Base-by-base conservation (phyloP, 2,888 invertebrate species). In the Morpho achilles region DNA sequence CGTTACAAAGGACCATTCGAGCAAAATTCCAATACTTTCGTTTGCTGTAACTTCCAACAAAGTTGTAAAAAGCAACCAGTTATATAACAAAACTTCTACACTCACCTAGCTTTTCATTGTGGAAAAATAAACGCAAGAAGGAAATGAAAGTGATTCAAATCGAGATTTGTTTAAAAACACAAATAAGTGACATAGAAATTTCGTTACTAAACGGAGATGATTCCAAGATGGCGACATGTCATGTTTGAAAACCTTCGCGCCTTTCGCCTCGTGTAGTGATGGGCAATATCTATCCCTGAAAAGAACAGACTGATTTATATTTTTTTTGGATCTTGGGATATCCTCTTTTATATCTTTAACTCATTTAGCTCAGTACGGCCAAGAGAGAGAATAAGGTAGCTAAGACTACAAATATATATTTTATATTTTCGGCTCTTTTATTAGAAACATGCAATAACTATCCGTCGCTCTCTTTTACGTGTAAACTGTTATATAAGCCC, bases 141-240 rank as follows among this genome's bases (percentile, higher is more conserved):
- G 59, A 62, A 64, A 63, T 63, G 59, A 59, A 65, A 63, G 54
- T 53, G 62, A 64, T 62, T 62, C 58, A 62, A 62, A 65, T 72
- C 69, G 72, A 71, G 74, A 80, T 82, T 81, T 81, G 79, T 78
- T 74, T 78, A 77, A 70, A 79, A 79, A 75, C 75, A 72, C 72
- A 76, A 75, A 75, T 81, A 84, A 84, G 84, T 84, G 84, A 81
- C 71, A 82, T 83, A 77, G 82, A 79, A 74, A 72, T 79, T 72
- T 73, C 72, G 71, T 72, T 76, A 73, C 77, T 74, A 47, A 45
- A 48, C 47, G 41, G 47, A 80, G 78, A 80, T 77, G 78, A 73
- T 74, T 73, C 70, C 74, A 82, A 83, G 71, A 84, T 81, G 82
- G 76, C 76, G 78, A 65, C 69, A 77, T 75, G 81, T 80, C 77